phyloP scores from a whole-genome alignment of 2,888 invertebrate genomes.

The Flabesymbios commensalis region DNA sequence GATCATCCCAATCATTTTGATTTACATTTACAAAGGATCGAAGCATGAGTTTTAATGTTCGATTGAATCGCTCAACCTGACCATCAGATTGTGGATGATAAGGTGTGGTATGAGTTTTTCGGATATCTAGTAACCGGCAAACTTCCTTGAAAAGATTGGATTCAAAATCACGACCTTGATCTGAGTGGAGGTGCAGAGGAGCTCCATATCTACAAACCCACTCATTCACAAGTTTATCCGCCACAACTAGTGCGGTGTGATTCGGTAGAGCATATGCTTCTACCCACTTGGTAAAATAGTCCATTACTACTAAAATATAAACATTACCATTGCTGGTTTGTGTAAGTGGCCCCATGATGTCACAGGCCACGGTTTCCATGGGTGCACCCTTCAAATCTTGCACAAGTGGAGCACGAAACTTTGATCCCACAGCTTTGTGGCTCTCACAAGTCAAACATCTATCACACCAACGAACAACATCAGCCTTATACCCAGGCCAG shows the following conservation, averaged over 20 bases:
- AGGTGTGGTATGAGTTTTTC: conserved; percentile 34
- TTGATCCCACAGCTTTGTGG: background rate
- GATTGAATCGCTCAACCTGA: conserved; percentile 30
- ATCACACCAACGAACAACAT: background rate
- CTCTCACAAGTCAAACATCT: background rate
- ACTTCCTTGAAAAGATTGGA: conserved; percentile 25
- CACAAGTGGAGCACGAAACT: background rate
- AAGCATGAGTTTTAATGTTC: conserved; percentile 28
- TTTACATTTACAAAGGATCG: conserved; percentile 16
- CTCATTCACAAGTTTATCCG: conserved; percentile 30
- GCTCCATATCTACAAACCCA: conserved; percentile 27
- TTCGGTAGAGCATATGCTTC: conserved; percentile 11
- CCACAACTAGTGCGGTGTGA: conserved; percentile 30
- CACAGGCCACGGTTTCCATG: conserved; percentile 28
- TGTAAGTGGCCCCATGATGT: conserved; percentile 33
- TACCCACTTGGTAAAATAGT: conserved; percentile 36
- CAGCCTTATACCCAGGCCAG: background rate
- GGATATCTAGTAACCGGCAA: conserved; percentile 25
- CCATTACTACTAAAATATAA: conserved; percentile 33
- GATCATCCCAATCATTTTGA: conserved; percentile 32
- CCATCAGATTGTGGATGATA: conserved; percentile 32
- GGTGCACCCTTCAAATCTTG: background rate
- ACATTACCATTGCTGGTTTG: conserved; percentile 26
- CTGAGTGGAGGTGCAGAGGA: conserved; percentile 30
- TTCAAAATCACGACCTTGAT: conserved; percentile 37